Base-by-base conservation (phyloP, 2,888 invertebrate genomes). In the Mythimna ferrago region DNA sequence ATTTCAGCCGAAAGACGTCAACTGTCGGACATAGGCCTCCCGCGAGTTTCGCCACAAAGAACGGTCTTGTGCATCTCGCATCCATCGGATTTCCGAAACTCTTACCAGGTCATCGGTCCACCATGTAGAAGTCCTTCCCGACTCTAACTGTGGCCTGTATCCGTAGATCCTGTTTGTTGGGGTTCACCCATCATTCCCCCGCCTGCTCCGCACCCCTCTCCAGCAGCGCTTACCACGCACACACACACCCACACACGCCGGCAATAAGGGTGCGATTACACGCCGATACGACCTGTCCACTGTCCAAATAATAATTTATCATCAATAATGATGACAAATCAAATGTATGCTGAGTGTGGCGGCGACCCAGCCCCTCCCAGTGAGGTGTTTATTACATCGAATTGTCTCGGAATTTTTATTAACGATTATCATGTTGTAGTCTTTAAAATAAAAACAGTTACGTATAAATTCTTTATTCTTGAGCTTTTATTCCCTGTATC, bases 281-380 rank as follows among this genome's bases (percentile, higher is more conserved):
- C 26, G n/a, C 61, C 63, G 82, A 81, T 81, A 84, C 48, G 70
- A 57, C 58, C 68, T 76, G 84, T 78, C 78, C 71, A 71, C 68
- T 76, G 84, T 78, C 78, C 71, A 71, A 78, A 84, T 71, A 77
- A 65, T 74, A 77, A 67, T 74, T 74, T 74, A 71, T 73, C 67
- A 71, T 73, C 65, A 78, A 53, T 76, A 83, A 79, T 82, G 73
- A 69, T 75, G 70, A 68, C 71, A 56, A 60, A 64, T 41, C 21
- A 58, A 58, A 78, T 51, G 56, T 56, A 35, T 19, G 41, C 35
- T 9, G n/a, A 11, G 32, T 60, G 7, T 63, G n/a, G 21, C 21
- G 44, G 16, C 48, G 48, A 6, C 48, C 51, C 26, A 14, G 32
- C 35, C 6, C 21, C 48, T 1, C 16, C 21, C 48, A n/a, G 4